Evolutionary conservation across 2,113 vertebrate genomes (phyloP), one percentile per base, ranked within the genome.

Genomic region (Pomatostomus ruficeps): DNA sequence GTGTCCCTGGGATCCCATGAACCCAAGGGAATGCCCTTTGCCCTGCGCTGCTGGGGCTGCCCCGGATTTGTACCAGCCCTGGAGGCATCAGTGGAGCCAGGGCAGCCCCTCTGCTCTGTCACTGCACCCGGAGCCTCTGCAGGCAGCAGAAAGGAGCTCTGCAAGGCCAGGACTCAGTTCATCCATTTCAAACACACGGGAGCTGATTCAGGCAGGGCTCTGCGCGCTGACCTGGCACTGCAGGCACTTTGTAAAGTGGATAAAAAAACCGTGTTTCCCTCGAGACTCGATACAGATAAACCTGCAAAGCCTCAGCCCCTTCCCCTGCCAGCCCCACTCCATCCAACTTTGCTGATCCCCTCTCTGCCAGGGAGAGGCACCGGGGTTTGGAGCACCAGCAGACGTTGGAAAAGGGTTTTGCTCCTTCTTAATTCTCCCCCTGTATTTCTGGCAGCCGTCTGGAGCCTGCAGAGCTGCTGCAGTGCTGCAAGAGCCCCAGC

Each of bases 381-480:
- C 2, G 25, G 22, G 46, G 10, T 49, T 29, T 57, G 71, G 49
- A 72, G 63, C 54, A 62, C 24, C 36, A 14, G n/a, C 17, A 54
- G 5, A 11, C 40, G 20, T 0, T 51, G 58, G 12, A 12, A 43
- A 76, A 82, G 29, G 2, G 14, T 14, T 73, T 40, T 15, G 16
- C 52, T 87, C 57, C 36, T 59, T 59, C 22, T 72, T 28, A 24
- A 7, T 40, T 75, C 58, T n/a, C 7, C 58, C 66, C 11, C 23
- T 18, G 35, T 21, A 10, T 25, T 82, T 45, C 54, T 63, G 66
- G 59, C 55, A 78, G 66, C 70, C 49, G 78, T 8, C 70, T 66
- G 67, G 62, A 82, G 77, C 28, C 88, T 85, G 95, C 92, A 76
- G 71, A 90, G 81, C 91, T 93, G 78, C 84, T 93, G 89, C 83